Percentiles rank a stretch among this genome's conserved stretches.
These are phyloP conservation scores for Leptothorax acervorum DNA, from an alignment of 2,888 invertebrate species.

Conservation along the genomic window DNA sequence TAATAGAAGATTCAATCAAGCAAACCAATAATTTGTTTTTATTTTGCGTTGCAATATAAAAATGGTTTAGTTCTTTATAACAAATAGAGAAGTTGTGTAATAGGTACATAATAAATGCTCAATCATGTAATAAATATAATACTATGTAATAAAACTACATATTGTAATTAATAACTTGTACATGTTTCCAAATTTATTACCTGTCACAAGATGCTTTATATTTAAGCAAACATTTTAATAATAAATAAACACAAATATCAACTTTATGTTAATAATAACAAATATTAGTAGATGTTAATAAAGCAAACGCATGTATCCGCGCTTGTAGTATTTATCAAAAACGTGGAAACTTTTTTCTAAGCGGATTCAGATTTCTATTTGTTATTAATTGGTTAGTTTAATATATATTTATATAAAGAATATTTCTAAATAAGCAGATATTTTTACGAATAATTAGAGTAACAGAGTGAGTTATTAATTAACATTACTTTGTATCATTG, in stretches of 20 bases:
- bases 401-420: neutral
- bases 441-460: neutral
- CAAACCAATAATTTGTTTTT: neutral
- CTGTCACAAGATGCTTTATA: neutral
- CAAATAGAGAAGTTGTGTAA: neutral
- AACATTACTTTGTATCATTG: neutral
- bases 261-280: neutral
- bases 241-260: slow-evolving; percentile 1
- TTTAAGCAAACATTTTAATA: neutral
- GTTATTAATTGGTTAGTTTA: neutral
- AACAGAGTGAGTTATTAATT: neutral
- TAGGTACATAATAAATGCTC: neutral
- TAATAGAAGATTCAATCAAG: neutral
- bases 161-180: neutral
- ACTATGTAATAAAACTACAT: neutral
- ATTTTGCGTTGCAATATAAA: neutral
- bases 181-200: neutral
- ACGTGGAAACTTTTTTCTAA: neutral
- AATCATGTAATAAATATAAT: neutral
- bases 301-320: neutral
- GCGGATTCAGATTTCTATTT: neutral
- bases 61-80: neutral
- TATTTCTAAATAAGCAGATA: neutral
- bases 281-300: slow-evolving; percentile 5
- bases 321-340: neutral